Conservation (phyloP, 2,113 vertebrate genomes). For the Willisornis vidua region DNA sequence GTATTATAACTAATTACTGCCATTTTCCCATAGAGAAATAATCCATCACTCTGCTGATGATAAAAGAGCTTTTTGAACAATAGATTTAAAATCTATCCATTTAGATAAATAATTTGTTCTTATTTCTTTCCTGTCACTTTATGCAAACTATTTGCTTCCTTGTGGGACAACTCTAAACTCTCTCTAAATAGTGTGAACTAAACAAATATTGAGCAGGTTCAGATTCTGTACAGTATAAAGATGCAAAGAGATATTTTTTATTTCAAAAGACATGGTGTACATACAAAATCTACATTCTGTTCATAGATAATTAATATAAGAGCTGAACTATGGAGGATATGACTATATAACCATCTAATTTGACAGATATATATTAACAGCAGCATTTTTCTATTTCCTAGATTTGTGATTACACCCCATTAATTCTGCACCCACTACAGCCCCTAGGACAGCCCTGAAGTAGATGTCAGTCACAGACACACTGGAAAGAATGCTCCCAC, state of each 20-base stretch:
- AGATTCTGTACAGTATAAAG: background rate
- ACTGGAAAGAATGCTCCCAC: background rate
- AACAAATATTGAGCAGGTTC: background rate
- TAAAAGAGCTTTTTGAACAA: conserved; percentile 39
- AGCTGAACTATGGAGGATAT: background rate
- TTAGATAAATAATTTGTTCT: conserved; percentile 40
- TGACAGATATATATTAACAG: background rate
- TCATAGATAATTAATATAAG: background rate
- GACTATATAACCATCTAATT: background rate
- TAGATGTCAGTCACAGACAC: background rate
- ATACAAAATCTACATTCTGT: background rate
- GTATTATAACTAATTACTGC: conserved; percentile 53
- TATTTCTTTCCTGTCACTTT: background rate
- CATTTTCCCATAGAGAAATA: conserved; percentile 47
- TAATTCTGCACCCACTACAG: background rate
- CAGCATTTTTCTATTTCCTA: background rate
- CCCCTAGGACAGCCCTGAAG: background rate
- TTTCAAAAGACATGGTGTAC: background rate
- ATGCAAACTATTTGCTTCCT: conserved; percentile 28
- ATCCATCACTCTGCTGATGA: conserved; percentile 30
- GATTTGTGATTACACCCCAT: background rate
- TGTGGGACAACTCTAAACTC: background rate
- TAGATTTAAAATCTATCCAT: conserved; percentile 19
- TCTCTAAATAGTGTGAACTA: background rate
- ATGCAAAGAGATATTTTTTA: background rate